Evolutionary conservation across 2,113 vertebrate genomes (phyloP).

Genomic region (Otolemur garnettii): DNA sequence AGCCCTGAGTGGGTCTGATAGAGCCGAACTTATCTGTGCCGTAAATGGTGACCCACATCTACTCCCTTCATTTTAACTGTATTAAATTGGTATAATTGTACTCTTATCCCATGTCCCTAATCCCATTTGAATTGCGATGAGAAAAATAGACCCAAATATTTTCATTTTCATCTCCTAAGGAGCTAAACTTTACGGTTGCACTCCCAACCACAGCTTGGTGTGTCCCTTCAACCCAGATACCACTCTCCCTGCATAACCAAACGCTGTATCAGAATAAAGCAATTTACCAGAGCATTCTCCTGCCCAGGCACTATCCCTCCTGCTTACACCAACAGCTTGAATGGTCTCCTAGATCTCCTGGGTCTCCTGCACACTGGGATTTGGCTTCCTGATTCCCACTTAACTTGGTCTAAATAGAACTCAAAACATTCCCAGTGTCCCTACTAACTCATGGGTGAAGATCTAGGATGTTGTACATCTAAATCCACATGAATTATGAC

Average conservation of each 20-base stretch:
- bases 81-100: neutral
- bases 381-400: neutral
- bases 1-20: neutral
- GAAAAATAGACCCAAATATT: neutral
- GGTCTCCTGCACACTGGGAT: neutral
- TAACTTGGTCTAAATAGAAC: neutral
- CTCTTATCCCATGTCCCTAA: neutral
- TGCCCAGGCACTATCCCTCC: accelerated
- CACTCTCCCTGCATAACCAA: neutral
- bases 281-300: neutral
- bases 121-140: neutral
- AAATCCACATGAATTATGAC: neutral
- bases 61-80: neutral
- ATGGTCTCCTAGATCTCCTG: accelerated
- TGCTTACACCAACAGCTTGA: neutral
- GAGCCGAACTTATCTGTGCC: neutral
- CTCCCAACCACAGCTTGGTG: neutral
- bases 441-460: neutral
- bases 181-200: neutral
- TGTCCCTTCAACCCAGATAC: neutral
- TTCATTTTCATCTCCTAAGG: neutral
- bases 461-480: neutral
- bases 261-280: neutral
- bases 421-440: neutral
- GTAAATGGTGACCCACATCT: neutral